Percentiles rank a stretch among this genome's conserved stretches.
These are phyloP conservation scores for Etheostoma nigrum DNA, from an alignment of 2,797 vertebrate genomes.

Conservation along the genomic window DNA sequence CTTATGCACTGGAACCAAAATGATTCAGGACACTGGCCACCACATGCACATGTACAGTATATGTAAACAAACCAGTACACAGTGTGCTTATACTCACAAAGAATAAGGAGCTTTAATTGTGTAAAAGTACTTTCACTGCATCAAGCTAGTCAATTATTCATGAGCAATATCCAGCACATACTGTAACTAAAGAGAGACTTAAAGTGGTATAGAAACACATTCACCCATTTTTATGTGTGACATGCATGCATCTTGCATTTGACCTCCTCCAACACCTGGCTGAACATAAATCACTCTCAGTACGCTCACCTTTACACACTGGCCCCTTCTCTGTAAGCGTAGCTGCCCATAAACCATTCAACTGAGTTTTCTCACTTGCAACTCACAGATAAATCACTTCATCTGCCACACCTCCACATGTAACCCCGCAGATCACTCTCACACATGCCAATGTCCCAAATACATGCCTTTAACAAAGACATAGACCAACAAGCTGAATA, in stretches of 20 bases:
- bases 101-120: slow-evolving; percentile 37
- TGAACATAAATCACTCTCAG: slow-evolving; percentile 56
- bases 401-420: slow-evolving; percentile 42
- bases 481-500: not conserved
- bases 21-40: slow-evolving; percentile 46
- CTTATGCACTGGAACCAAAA: slow-evolving; percentile 49
- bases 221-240: slow-evolving; percentile 30
- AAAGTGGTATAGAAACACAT: slow-evolving; percentile 29
- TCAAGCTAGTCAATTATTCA: slow-evolving; percentile 55
- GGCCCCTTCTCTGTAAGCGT: slow-evolving; percentile 65
- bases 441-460: slow-evolving; percentile 14
- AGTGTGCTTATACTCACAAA: slow-evolving; percentile 1
- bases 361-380: slow-evolving; percentile 50
- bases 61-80: slow-evolving; percentile 46
- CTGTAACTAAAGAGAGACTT: slow-evolving; percentile 42
- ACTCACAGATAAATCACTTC: slow-evolving; percentile 64
- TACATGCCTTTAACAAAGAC: not conserved
- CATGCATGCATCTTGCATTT: slow-evolving; percentile 44
- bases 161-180: slow-evolving; percentile 21
- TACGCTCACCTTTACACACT: slow-evolving; percentile 59
- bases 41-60: slow-evolving; percentile 25
- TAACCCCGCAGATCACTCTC: slow-evolving; percentile 47
- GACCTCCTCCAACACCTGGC: slow-evolving; percentile 56
- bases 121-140: slow-evolving; percentile 40
- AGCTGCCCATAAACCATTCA: slow-evolving; percentile 74